Base-by-base conservation (phyloP, 2,113 vertebrate genomes). In the Cochlearius cochlearius region DNA sequence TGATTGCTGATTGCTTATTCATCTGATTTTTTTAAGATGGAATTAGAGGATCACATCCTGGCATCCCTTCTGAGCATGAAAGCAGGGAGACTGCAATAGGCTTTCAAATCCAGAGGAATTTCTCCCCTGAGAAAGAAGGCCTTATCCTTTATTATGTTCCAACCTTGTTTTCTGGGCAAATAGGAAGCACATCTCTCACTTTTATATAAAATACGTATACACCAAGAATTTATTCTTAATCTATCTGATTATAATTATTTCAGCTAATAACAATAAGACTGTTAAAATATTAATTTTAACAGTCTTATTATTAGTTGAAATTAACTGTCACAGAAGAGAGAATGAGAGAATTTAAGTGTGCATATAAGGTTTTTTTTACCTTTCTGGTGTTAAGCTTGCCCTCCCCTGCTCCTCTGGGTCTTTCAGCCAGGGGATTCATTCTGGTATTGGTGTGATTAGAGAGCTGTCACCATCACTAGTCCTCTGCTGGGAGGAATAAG, bases 1-100 rank as follows among this genome's bases (percentile, higher is more conserved):
- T 86, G 63, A 96, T 73, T 95, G 45, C 91, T 91, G 80, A 97
- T 97, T 95, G 92, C 89, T 96, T 95, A 96, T 96, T 96, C 88
- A 95, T 69, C 62, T 69, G 66, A 79, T 76, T 94, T 94, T 89
- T 89, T 93, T 66, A 67, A 56, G 64, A 81, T 45, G 9, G 68
- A 66, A 56, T 74, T 88, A 71, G 56, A 81, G 27, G 77, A 75
- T 39, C 7, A 1, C 69, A 87, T 77, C 63, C 83, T 73, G 53
- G 77, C 67, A 83, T 81, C 69, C 67, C 71, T 68, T 88, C 58
- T 45, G 26, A 91, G 67, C 22, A 19, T 21, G 38, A 86, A 76
- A 80, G 56, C n/a, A 88, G 21, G 73, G 19, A 71, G 13, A 79
- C 62, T 93, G 93, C 56, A 55, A 36, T 39, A 86, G 19, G 20